Conservation (phyloP, 2,797 vertebrate species). For the Otolemur crassicaudatus region DNA sequence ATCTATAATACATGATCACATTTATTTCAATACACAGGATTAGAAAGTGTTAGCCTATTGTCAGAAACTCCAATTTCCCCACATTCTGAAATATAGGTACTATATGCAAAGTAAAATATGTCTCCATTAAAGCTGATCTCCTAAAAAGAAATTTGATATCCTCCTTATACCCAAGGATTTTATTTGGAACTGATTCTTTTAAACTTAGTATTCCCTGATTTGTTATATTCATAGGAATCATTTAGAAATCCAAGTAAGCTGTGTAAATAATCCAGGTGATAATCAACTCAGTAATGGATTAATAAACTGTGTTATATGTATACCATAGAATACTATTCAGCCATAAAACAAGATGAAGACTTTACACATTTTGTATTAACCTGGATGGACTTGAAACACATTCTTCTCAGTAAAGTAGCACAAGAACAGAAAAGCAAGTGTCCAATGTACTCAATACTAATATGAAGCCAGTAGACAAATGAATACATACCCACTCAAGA, state of each 20-base stretch:
- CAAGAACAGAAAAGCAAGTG: too few species aligned
- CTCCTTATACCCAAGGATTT: background rate
- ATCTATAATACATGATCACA: conserved; percentile 13
- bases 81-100: background rate
- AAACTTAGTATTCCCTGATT: background rate
- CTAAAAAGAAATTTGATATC: background rate
- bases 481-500: too few species aligned
- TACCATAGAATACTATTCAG: too few species aligned
- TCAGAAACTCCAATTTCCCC: background rate
- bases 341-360: too few species aligned
- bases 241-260: conserved; percentile 20
- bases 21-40: background rate
- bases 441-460: too few species aligned
- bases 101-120: background rate
- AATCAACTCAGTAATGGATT: too few species aligned
- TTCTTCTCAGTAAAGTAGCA: too few species aligned
- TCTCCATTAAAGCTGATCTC: background rate
- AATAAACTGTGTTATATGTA: too few species aligned
- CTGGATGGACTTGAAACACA: too few species aligned
- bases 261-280: too few species aligned
- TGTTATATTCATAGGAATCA: background rate
- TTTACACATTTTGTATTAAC: too few species aligned
- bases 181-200: background rate
- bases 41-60: background rate
- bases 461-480: too few species aligned